Evolutionary conservation across 2,113 vertebrate species (phyloP).

Genomic region (Macroglossus sobrinus): DNA sequence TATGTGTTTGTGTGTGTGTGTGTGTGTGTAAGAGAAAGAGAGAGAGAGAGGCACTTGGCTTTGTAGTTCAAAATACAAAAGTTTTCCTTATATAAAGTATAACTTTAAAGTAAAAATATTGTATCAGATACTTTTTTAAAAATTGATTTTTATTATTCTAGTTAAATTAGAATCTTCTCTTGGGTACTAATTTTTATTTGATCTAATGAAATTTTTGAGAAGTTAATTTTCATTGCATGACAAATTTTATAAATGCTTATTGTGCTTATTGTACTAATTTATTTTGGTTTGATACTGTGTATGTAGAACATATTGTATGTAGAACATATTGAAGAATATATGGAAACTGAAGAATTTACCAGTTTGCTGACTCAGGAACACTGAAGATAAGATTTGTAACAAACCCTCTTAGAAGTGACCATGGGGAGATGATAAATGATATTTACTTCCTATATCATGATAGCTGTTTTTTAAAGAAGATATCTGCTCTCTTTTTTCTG

Average conservation of each 20-base stretch:
- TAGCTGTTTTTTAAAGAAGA: conserved; percentile 60
- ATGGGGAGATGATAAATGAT: conserved; percentile 58
- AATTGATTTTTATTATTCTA: not conserved
- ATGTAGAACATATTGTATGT: no score
- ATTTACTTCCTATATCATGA: conserved; percentile 64
- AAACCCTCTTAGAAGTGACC: conserved; percentile 15
- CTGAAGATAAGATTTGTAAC: conserved; percentile 13
- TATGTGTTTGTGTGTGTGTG: not conserved
- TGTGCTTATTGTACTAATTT: not conserved
- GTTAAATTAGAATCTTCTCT: not conserved
- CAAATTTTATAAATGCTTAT: not conserved
- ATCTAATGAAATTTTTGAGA: not conserved
- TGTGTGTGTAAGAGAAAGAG: no score
- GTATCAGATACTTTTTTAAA: not conserved
- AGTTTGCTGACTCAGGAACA: not conserved
- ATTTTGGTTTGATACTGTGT: not conserved
- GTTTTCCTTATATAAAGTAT: not conserved
- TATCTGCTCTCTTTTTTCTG: conserved; percentile 28
- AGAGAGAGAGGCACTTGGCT: not conserved
- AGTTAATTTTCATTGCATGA: not conserved
- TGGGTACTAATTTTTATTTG: not conserved
- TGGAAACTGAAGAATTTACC: not conserved
- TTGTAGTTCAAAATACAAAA: not conserved
- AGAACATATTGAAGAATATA: not conserved
- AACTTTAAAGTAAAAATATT: not conserved